phyloP scores from a whole-genome alignment of 2,113 vertebrate genomes.

The Notothenia coriiceps region DNA sequence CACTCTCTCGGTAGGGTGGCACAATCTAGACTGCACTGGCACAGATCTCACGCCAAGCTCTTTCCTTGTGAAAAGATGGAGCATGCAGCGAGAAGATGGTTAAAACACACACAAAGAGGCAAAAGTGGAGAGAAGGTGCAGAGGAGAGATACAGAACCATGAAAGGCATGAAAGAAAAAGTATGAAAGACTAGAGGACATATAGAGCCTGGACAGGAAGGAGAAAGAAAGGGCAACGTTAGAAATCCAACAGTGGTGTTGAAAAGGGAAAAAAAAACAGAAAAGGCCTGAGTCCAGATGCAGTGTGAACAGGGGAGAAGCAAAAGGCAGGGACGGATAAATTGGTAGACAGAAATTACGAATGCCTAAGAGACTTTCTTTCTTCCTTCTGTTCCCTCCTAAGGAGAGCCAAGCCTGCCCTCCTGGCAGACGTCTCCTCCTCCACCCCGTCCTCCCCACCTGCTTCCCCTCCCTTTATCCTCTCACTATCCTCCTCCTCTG shows the following conservation, averaged over 20 bases:
- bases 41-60: constrained; percentile 65
- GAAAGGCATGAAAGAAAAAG: constrained; percentile 53
- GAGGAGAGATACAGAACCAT: constrained; percentile 59
- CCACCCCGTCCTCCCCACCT: constrained; percentile 68
- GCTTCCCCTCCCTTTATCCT: constrained; percentile 67
- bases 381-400: constrained; percentile 67
- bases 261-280: constrained; percentile 42
- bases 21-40: constrained; percentile 65
- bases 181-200: constrained; percentile 52
- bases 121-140: constrained; percentile 61
- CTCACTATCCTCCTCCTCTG: constrained; percentile 58
- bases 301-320: constrained; percentile 48
- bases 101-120: constrained; percentile 61
- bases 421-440: constrained; percentile 70
- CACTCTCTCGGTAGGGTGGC: constrained; percentile 74
- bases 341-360: constrained; percentile 56
- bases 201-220: constrained; percentile 58
- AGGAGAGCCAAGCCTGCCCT: constrained; percentile 70
- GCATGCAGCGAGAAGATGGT: constrained; percentile 48
- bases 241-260: constrained; percentile 49
- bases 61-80: constrained; percentile 55
- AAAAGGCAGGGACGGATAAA: constrained; percentile 73
- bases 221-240: constrained; percentile 41
- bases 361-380: constrained; percentile 68
- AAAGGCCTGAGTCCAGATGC: constrained; percentile 69